Conservation (phyloP, 2,113 vertebrate genomes). For the Puntigrus tetrazona region DNA sequence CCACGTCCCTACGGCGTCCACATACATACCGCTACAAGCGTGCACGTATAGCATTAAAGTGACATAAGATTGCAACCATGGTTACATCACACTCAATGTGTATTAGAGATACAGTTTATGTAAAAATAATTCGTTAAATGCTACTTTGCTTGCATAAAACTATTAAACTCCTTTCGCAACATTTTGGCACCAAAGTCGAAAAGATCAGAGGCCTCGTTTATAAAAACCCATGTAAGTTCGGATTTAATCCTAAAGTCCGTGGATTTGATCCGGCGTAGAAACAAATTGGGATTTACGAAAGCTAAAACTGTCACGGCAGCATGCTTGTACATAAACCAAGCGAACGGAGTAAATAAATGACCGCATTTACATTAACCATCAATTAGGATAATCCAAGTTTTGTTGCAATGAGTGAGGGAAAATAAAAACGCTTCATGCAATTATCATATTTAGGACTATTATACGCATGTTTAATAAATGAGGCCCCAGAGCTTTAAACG, state of each 20-base stretch:
- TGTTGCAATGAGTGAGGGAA: not conserved
- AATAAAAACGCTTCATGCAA: too few species aligned
- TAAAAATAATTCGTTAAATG: constrained; percentile 63
- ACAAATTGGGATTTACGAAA: not conserved
- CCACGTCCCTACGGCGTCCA: constrained; percentile 69
- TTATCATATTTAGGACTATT: not conserved
- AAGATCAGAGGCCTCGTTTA: constrained; percentile 26
- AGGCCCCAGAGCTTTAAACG: not conserved
- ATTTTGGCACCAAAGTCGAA: constrained; percentile 22
- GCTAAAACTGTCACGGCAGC: not conserved
- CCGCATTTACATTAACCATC: not conserved
- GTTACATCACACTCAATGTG: constrained; percentile 77
- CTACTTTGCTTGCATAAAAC: constrained; percentile 74
- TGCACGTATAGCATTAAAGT: constrained; percentile 81
- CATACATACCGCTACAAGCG: constrained; percentile 72
- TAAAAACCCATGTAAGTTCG: not conserved
- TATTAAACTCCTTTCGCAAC: constrained; percentile 54
- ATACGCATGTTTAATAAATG: not conserved
- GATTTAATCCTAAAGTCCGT: constrained; percentile 12
- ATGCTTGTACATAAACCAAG: not conserved
- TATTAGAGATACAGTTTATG: constrained; percentile 72
- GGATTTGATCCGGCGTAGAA: not conserved
- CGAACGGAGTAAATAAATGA: not conserved
- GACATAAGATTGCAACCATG: constrained; percentile 73
- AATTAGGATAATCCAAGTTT: not conserved